These are phyloP conservation scores for Drosophila multiciliata DNA, from an alignment of 2,888 invertebrate genomes.

Conservation along the genomic window DNA sequence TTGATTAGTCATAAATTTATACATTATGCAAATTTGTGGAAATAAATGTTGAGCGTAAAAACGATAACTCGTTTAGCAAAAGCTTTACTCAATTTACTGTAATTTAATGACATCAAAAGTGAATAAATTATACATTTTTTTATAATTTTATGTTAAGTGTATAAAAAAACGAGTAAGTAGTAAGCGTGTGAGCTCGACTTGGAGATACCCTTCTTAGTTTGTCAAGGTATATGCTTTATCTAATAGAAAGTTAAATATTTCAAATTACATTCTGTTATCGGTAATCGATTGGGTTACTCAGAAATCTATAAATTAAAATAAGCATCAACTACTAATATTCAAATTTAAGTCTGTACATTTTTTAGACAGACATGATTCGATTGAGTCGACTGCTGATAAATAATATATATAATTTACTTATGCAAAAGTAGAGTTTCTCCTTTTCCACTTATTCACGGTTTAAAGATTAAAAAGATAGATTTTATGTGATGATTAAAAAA, in stretches of 20 bases:
- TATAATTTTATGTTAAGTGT: background rate
- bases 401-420: background rate
- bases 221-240: too few relatives aligned
- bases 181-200: background rate
- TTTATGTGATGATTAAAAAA: background rate
- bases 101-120: conserved; percentile 14
- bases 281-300: too few relatives aligned
- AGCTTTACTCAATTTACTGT: conserved; percentile 18
- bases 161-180: background rate
- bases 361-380: background rate
- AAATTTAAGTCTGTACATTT: background rate
- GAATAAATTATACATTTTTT: conserved; percentile 32
- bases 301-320: too few relatives aligned
- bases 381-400: background rate
- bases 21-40: conserved; percentile 31
- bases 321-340: background rate
- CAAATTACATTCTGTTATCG: background rate
- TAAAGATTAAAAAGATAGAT: background rate
- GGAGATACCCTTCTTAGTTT: background rate
- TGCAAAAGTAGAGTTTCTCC: background rate
- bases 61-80: conserved; percentile 21
- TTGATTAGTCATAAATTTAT: conserved; percentile 24
- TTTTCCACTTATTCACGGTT: background rate
- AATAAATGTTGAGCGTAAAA: conserved; percentile 12
- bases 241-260: too few relatives aligned